These are phyloP conservation scores for Agrochola circellaris DNA, from an alignment of 2,888 invertebrate genomes.

Conservation along the genomic window DNA sequence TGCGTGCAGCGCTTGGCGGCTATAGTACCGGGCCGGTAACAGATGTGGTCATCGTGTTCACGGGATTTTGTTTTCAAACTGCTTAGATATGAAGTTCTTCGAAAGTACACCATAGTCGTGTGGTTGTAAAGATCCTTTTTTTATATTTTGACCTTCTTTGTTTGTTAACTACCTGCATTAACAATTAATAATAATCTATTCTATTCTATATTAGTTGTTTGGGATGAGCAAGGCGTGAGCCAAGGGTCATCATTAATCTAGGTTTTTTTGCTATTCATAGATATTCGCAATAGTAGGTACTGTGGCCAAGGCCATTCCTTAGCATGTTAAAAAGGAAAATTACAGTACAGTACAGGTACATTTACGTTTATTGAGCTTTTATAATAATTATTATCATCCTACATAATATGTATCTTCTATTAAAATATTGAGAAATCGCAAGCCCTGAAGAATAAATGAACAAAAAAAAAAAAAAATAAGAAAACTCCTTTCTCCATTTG, in stretches of 20 bases:
- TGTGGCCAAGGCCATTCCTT: neutral
- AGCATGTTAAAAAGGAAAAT: neutral
- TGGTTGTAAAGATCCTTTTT: neutral
- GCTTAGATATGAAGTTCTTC: too few relatives aligned
- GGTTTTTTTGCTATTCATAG: neutral
- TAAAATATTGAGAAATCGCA: neutral
- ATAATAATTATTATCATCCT: neutral
- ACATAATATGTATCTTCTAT: neutral
- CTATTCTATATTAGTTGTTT: neutral
- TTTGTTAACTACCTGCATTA: neutral
- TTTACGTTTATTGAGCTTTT: neutral
- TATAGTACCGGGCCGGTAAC: too few relatives aligned
- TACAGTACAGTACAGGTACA: too few relatives aligned
- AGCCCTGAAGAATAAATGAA: neutral
- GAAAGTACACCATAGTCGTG: too few relatives aligned
- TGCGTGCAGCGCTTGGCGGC: too few relatives aligned
- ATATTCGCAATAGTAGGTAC: neutral
- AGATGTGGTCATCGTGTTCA: too few relatives aligned
- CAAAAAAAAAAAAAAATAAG: neutral
- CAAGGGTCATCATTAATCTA: neutral
- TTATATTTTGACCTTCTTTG: too few relatives aligned
- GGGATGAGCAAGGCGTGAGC: neutral
- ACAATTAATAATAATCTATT: too few relatives aligned
- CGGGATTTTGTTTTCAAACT: too few relatives aligned
- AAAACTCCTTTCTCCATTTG: constrained; percentile 38